Evolutionary conservation across 1,140 invertebrate species (phyloP).

Genomic region (Nasonia vitripennis): DNA sequence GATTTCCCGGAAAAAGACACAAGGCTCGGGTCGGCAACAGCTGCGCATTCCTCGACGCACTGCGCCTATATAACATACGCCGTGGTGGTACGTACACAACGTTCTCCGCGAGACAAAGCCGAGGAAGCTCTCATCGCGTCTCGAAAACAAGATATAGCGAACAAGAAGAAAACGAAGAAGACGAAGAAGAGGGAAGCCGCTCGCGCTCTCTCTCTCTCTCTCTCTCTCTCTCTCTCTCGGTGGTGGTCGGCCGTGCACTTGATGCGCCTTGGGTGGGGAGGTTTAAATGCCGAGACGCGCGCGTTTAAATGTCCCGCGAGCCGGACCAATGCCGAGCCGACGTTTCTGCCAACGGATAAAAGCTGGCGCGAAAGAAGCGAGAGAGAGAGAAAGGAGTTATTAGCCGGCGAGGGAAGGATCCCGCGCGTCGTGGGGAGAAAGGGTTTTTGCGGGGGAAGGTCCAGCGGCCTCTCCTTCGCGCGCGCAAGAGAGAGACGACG

Average conservation of each 20-base stretch:
- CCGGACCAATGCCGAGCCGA: conserved; percentile 42
- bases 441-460: conserved; percentile 41
- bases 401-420: conserved; percentile 1
- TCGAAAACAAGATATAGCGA: conserved; percentile 7
- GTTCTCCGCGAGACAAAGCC: conserved; percentile 9
- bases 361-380: conserved; percentile 19
- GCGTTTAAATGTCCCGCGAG: conserved; percentile 52
- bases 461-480: background rate
- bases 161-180: conserved; percentile 47
- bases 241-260: conserved; percentile 26
- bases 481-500: background rate
- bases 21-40: conserved; percentile 4
- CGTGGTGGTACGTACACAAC: background rate
- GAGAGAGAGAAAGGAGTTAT: conserved; percentile 17
- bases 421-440: conserved; percentile 35
- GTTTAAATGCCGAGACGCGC: conserved; percentile 47
- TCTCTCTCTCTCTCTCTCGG: background rate
- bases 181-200: conserved; percentile 13
- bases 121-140: conserved; percentile 25
- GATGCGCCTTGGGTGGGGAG: background rate
- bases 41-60: conserved; percentile 38
- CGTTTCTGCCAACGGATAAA: conserved; percentile 40
- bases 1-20: conserved; percentile 35
- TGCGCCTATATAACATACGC: background rate
- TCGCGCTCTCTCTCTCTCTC: background rate